Base-by-base conservation (phyloP, 2,113 vertebrate species). In the Semicossyphus pulcher region DNA sequence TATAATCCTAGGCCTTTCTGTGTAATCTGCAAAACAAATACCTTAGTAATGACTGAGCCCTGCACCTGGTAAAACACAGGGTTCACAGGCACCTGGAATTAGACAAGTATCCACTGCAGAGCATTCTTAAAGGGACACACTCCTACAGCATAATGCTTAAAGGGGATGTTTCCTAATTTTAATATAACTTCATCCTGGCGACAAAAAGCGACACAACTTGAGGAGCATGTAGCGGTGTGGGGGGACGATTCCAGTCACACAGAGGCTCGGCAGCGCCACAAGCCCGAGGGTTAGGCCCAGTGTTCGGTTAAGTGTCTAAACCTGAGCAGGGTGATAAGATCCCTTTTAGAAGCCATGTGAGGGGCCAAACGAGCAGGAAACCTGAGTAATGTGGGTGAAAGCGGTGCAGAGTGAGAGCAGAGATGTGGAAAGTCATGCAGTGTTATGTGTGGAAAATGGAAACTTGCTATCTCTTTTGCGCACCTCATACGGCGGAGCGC, bases 21-120 rank as follows among this genome's bases (percentile, higher is more conserved):
- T 86, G 86, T 89, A 90, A 93, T 92, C 92, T 89, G 84, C 78
- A 94, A 94, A 94, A 93, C 92, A 93, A 94, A 94, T 93, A 93
- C 85, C 89, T 91, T 64, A 75, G 85, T 92, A 93, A 93, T 93
- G 92, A 92, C 91, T 87, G 70, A 80, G 83, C 71, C 68, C 59
- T 78, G 84, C 93, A 93, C 93, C 93, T 94, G 93, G 92, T 93
- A 91, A 93, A 93, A 93, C 90, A 92, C 80, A 89, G 86, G 85
- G 69, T 88, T 89, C 86, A 70, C 86, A 76, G 84, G 78, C 93
- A 94, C 92, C 90, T 94, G 90, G 90, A 94, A 92, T 92, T 87
- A 92, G 88, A 90, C 76, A 88, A 89, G 92, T 89, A 90, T 81
- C 72, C 80, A 63, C 65, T 64, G 69, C 82, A 80, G 77, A 74